Evolutionary conservation across 23 tunicate species (phyloP), one percentile per base, ranked within the genome.

Genomic region (Phallusia fumigata): DNA sequence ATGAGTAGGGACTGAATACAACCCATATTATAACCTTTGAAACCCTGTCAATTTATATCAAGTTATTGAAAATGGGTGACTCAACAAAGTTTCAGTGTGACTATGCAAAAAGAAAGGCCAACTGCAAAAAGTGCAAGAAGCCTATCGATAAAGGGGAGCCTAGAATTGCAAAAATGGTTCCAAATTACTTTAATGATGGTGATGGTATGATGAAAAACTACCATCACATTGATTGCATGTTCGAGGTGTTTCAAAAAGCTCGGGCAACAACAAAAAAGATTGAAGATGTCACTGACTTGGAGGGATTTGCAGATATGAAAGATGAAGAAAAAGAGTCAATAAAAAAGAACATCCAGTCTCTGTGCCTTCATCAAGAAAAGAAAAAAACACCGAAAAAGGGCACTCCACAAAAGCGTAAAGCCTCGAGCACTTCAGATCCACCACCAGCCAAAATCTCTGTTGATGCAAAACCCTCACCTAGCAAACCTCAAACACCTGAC

Each of bases 121-220:
- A 94, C 75, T 94, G 98, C 83, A 94, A 94, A 82, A 88, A 91
- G 79, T 94, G 98, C 84, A 94, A 94, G 83, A 81, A 89, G 64
- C 98, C 98, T 24, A 89, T 94, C 15, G 98, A 94, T 12, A 94
- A 94, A 49, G 98, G 94, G 16, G n/a, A 3, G 18, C 82, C 88
- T 16, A 85, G 98, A 76, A 89, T 94, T 52, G 98, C 98, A 0
- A 94, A 94, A 82, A 77, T 82, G 24, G 84, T 84, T 73, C 98
- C 98, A n/a, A 94, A 94, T 83, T 86, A 81, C 74, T 94, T 85
- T 79, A 86, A 86, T 78, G 98, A 94, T 83, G 94, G 94, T 18
- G 90, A 94, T 0, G 94, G 94, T 0, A 82, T 65, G 53, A 89
- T 94, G 98, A 94, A 94, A 69, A 81, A 82, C 53, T 94, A 94